These are phyloP conservation scores for Discoglossus pictus DNA, from an alignment of 2,797 vertebrate species.

Conservation along the genomic window DNA sequence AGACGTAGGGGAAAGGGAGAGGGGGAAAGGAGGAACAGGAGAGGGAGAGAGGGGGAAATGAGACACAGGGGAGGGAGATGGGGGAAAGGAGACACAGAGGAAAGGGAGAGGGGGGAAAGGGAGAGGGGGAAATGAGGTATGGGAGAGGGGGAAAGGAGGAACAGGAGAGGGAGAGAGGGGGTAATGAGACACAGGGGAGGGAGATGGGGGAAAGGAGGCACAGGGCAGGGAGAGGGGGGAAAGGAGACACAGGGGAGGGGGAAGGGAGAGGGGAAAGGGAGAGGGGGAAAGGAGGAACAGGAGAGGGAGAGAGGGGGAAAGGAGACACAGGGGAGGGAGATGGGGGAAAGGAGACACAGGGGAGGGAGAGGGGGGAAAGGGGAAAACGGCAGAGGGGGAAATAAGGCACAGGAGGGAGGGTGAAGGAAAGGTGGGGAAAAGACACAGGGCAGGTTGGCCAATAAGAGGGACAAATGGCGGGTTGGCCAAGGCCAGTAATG, in stretches of 20 bases:
- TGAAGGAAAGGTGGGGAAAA: too few species aligned
- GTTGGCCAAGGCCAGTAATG: too few species aligned
- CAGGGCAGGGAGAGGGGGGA: neutral
- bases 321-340: too few species aligned
- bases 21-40: neutral
- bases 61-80: neutral
- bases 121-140: neutral
- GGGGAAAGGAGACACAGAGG: neutral
- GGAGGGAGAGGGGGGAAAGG: too few species aligned
- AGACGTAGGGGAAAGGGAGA: too few species aligned
- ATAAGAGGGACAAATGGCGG: too few species aligned
- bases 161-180: neutral
- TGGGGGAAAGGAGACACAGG: too few species aligned
- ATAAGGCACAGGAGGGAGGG: too few species aligned
- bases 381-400: too few species aligned
- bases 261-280: neutral
- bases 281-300: neutral
- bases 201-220: neutral
- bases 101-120: neutral
- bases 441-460: too few species aligned
- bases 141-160: neutral
- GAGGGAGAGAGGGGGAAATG: neutral
- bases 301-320: too few species aligned
- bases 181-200: neutral
- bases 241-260: neutral